These are phyloP conservation scores for Probosciger aterrimus DNA, from an alignment of 2,113 vertebrate genomes.

Conservation along the genomic window DNA sequence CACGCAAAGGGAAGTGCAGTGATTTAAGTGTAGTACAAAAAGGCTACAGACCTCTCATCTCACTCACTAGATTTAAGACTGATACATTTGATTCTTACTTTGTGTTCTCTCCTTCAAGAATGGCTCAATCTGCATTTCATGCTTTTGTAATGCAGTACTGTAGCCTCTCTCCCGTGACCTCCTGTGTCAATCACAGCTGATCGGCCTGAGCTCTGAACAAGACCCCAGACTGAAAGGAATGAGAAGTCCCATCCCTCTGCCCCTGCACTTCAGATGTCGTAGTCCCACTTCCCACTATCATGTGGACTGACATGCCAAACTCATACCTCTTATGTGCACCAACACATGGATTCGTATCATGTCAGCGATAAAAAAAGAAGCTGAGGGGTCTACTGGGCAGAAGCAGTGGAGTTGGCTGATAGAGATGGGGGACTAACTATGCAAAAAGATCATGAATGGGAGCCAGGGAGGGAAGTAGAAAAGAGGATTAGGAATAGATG, in stretches of 20 bases:
- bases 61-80: not conserved
- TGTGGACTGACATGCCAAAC: not conserved
- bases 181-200: not conserved
- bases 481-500: not conserved
- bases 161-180: not conserved
- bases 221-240: not conserved
- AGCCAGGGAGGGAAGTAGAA: not conserved
- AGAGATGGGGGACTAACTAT: not conserved
- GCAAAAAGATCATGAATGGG: not conserved
- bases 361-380: not conserved
- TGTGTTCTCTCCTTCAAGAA: not conserved
- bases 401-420: not conserved
- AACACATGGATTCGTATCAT: not conserved
- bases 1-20: slow-evolving; percentile 35
- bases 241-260: not conserved
- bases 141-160: not conserved
- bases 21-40: not conserved
- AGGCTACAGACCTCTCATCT: slow-evolving; percentile 1
- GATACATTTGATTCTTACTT: not conserved
- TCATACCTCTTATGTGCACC: not conserved
- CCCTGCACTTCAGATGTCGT: not conserved
- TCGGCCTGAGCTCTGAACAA: not conserved
- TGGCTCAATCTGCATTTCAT: not conserved
- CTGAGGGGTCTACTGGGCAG: not conserved
- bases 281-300: not conserved